Conservation (phyloP, 2,113 vertebrate genomes). For the Pedetes capensis region DNA sequence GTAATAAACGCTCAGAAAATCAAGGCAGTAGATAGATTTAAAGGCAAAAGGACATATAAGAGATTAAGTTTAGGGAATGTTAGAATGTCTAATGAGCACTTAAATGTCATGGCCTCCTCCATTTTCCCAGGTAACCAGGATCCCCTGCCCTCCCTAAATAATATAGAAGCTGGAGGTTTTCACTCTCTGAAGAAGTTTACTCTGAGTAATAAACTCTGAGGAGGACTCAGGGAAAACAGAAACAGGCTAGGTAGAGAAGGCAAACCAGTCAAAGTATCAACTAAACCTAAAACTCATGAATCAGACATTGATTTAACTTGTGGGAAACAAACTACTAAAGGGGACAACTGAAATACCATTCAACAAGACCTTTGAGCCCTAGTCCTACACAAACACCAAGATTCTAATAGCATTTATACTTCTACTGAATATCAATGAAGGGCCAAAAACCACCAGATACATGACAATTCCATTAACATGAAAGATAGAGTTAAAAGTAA, state of each 20-base stretch:
- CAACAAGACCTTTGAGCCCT: neutral
- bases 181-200: neutral
- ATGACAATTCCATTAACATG: neutral
- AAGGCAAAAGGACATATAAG: too few relatives aligned
- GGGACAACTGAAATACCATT: neutral
- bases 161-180: neutral
- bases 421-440: neutral
- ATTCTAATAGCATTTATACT: neutral
- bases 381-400: too few relatives aligned
- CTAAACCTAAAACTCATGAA: too few relatives aligned
- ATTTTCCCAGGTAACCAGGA: too few relatives aligned
- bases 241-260: too few relatives aligned
- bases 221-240: too few relatives aligned
- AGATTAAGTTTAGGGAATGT: neutral
- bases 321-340: neutral
- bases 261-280: too few relatives aligned
- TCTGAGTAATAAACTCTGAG: too few relatives aligned
- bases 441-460: neutral
- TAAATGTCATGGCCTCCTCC: too few relatives aligned
- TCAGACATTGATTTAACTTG: too few relatives aligned
- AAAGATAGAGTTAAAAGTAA: neutral
- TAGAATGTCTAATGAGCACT: neutral
- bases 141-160: neutral
- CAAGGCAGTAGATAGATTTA: neutral
- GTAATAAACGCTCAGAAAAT: neutral